Evolutionary conservation across 2,797 vertebrate genomes (phyloP).

Genomic region (Crax fasciolata): DNA sequence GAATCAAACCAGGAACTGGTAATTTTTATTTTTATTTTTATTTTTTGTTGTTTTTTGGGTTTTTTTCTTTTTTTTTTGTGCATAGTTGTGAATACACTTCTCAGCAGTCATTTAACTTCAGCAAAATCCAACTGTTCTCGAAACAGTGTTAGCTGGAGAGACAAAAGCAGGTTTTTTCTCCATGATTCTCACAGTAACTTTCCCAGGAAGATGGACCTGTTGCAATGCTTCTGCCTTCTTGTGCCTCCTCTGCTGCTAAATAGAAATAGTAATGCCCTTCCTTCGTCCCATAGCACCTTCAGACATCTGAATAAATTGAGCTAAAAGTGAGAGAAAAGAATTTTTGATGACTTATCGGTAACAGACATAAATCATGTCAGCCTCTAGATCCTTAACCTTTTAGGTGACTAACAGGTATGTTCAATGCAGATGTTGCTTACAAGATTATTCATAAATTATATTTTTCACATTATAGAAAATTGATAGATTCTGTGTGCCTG

Average conservation of each 20-base stretch:
- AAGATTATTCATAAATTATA: constrained; percentile 25
- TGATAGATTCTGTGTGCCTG: background rate
- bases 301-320: background rate
- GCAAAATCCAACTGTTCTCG: constrained; percentile 29
- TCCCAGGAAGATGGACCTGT: background rate
- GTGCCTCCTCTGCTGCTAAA: background rate
- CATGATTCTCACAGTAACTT: background rate
- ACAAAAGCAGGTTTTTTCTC: background rate
- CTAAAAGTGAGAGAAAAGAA: background rate
- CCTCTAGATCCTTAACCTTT: background rate
- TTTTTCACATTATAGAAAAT: constrained; percentile 8
- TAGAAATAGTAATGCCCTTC: background rate
- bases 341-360: background rate
- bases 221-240: background rate
- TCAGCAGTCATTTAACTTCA: constrained; percentile 56
- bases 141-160: background rate
- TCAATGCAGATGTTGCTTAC: constrained; percentile 14
- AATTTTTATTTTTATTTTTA: background rate
- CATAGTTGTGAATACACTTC: constrained; percentile 31
- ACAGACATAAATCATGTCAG: background rate
- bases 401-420: background rate
- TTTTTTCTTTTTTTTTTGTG: background rate
- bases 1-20: constrained; percentile 68
- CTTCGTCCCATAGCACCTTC: background rate
- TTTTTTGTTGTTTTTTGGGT: background rate